phyloP scores from a whole-genome alignment of 2,888 invertebrate species.

The Petrophora chlorosata region DNA sequence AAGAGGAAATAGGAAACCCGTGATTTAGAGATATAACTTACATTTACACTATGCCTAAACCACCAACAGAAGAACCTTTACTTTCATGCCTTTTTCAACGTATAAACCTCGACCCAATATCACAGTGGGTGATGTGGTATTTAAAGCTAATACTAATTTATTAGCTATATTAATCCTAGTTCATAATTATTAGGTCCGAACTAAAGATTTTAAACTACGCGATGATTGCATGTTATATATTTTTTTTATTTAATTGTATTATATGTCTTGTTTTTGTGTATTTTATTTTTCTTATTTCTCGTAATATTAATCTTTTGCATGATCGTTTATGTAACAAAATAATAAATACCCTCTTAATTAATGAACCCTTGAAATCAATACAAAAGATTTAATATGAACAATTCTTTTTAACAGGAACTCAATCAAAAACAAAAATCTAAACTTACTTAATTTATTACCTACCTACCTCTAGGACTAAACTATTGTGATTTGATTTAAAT shows the following conservation, averaged over 20 bases:
- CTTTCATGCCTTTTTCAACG: constrained; percentile 57
- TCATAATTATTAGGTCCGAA: constrained; percentile 4
- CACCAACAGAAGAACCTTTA: constrained; percentile 64
- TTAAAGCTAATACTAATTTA: constrained; percentile 32
- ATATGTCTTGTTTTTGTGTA: too few species aligned
- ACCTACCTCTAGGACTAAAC: constrained; percentile 9
- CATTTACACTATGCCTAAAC: constrained; percentile 52
- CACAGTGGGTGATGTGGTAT: constrained; percentile 77
- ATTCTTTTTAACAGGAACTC: neutral
- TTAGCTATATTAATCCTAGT: constrained; percentile 28
- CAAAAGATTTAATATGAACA: neutral
- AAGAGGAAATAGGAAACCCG: constrained; percentile 15
- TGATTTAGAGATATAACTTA: constrained; percentile 32
- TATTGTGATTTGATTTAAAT: constrained; percentile 5
- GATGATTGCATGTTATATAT: neutral
- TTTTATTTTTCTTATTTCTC: too few species aligned
- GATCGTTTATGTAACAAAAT: too few species aligned
- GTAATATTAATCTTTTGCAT: too few species aligned
- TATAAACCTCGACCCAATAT: constrained; percentile 67
- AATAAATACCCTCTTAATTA: too few species aligned
- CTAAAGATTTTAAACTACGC: neutral
- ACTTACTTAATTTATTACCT: constrained; percentile 34
- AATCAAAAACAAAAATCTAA: neutral
- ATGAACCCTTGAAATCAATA: too few species aligned
- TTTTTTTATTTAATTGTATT: too few species aligned